A percentile compares a stretch with the other conserved stretches of the same genome.
phyloP scores from a whole-genome alignment of 2,888 invertebrate genomes.

The Agrochola lychnidis region DNA sequence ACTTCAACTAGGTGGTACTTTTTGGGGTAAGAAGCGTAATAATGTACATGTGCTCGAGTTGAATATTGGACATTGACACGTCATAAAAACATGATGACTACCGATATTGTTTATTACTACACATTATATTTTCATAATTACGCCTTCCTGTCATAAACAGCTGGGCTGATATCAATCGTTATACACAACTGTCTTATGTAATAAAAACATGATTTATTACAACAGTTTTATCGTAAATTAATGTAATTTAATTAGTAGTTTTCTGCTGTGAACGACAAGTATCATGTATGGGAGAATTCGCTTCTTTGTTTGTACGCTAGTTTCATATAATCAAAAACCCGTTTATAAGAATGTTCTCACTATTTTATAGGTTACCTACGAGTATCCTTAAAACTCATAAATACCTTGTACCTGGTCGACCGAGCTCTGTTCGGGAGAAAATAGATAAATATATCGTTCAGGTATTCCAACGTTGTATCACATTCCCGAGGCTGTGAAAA shows the following conservation, averaged over 20 bases:
- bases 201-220: constrained; percentile 35
- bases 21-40: background rate
- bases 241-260: constrained; percentile 24
- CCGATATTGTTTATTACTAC: constrained; percentile 49
- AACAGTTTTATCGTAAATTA: constrained; percentile 23
- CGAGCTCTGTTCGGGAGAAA: too few species aligned
- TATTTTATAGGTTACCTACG: background rate
- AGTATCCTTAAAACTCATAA: background rate
- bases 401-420: too few species aligned
- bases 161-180: constrained; percentile 55
- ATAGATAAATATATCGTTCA: too few species aligned
- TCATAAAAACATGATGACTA: constrained; percentile 45
- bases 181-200: constrained; percentile 51
- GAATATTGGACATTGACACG: constrained; percentile 40
- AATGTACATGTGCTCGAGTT: background rate
- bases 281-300: background rate
- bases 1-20: background rate
- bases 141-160: constrained; percentile 61
- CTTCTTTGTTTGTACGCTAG: background rate
- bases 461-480: too few species aligned
- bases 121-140: constrained; percentile 51
- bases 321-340: background rate
- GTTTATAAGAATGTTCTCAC: background rate
- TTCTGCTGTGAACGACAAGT: background rate
- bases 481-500: too few species aligned